Base-by-base conservation (phyloP, 2,113 vertebrate species). In the Cervus canadensis region DNA sequence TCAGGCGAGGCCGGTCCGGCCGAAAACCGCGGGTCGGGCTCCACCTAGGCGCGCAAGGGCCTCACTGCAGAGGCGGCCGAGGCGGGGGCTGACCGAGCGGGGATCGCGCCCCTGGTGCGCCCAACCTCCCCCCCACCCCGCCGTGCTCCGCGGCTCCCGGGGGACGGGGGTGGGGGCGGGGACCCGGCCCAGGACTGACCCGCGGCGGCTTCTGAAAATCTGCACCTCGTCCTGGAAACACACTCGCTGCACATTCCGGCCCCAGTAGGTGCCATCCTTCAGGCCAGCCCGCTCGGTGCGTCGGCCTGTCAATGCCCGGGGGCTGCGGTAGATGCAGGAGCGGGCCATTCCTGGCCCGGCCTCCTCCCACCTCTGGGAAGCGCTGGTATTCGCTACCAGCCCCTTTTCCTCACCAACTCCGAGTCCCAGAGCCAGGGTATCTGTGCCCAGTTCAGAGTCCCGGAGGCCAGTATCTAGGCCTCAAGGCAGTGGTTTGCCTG, bases 31-130 rank as follows among this genome's bases (percentile, higher is more conserved):
- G 96, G 96, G 98, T 96, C 97, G 98, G 97, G 98, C 98, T 97
- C 98, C 98, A 96, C 98, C 97, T 98, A 98, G 98, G 96, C 56
- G 98, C 94, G 84, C 94, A 59, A 90, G 78, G 90, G 87, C 97
- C 74, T 93, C 97, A 98, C 97, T 98, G 98, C 98, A 98, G 97
- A 94, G 96, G 79, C 26, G 40, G 36, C 64, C 43, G 62, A 50
- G 36, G 45, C 60, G 17, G 74, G 89, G 3, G 43, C 48, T 1
- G 33, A 3, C 9, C n/a, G 74, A 54, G 84, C 30, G 0, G 16
- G 43, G 59, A 33, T 10, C 21, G 10, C 1, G 92, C 92, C 89
- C 54, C 54, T 2, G 4, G 76, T 17, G 54, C 3, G 19, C 85
- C 78, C 88, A 64, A 54, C 54, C 82, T 28, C 36, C 25, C 54